phyloP scores from a whole-genome alignment of 2,888 invertebrate species.

The Papilio elwesi region DNA sequence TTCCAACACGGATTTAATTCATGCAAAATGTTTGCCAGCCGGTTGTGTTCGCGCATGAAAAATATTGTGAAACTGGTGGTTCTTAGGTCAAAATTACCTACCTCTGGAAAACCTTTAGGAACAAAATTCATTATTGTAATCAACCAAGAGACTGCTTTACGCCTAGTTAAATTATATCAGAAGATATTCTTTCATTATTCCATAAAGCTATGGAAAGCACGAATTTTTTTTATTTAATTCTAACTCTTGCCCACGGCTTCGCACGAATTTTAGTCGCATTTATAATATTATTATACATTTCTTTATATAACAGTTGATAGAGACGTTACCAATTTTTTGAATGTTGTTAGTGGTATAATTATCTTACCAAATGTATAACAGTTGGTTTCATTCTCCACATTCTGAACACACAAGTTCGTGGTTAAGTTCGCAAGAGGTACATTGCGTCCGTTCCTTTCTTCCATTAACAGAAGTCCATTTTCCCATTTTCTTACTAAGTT shows the following conservation, averaged over 20 bases:
- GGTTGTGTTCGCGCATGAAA: slow-evolving; percentile 72
- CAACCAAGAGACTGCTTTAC: no score
- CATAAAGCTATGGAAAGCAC: no score
- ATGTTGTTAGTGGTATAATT: not conserved
- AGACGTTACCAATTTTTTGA: no score
- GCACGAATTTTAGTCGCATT: no score
- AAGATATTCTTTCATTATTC: no score
- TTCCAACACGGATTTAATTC: slow-evolving; percentile 72
- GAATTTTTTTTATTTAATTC: no score
- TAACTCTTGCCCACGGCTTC: no score
- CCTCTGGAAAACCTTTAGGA: slow-evolving; percentile 47
- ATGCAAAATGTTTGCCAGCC: slow-evolving; percentile 60
- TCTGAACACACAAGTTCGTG: slow-evolving; percentile 57
- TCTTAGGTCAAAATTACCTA: slow-evolving; percentile 65
- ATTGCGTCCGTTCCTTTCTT: slow-evolving; percentile 55
- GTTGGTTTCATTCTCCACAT: slow-evolving; percentile 54
- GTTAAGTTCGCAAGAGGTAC: slow-evolving; percentile 54
- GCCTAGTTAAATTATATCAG: no score
- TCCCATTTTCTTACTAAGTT: slow-evolving; percentile 57
- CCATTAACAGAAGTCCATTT: slow-evolving; percentile 62
- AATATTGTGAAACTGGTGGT: slow-evolving; percentile 65
- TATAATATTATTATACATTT: no score
- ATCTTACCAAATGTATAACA: slow-evolving; percentile 70
- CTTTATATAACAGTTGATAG: no score
- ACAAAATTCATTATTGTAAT: not conserved